Base-by-base conservation (phyloP, 1,140 invertebrate species). In the Macrosteles quadrilineatus region DNA sequence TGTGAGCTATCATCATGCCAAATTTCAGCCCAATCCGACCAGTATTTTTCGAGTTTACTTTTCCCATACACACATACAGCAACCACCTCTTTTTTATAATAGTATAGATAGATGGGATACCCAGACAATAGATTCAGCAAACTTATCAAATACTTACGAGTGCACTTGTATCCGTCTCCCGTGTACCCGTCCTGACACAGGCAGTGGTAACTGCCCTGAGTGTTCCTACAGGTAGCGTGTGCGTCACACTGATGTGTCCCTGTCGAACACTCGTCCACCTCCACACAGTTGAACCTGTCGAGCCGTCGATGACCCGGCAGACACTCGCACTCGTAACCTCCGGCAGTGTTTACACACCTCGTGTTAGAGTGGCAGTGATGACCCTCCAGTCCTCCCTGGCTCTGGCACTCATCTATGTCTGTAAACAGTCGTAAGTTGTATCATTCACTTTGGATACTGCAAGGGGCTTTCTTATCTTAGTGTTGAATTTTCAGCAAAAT, bases 351-450 rank as follows among this genome's bases (percentile, higher is more conserved):
- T 67, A 91, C 86, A 80, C 93, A 96, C 63, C 83, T 83, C 25
- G 91, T 93, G 80, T 93, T 92, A 19, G 85, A 85, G 77, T 91
- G 87, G 78, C 92, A 94, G 78, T 93, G 90, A 79, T 94, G 90
- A 17, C 91, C 91, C 73, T 89, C 86, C 6, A 87, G 83, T 4
- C 88, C 90, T 65, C 90, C 91, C 74, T 88, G 84, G 73, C 85
- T 83, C 75, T 86, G 84, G 78, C 92, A 94, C 82, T 95, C 92
- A 78, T 95, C 89, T 53, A 94, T 86, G 81, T 95, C 92, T 92
- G 81, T 31, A 81, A 79, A 77, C 27, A 71, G 67, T 64, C 4
- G 32, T n/a, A n/a, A n/a, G n/a, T n/a, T n/a, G n/a, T n/a, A n/a
- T n/a, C n/a, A n/a, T n/a, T n/a, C n/a, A n/a, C n/a, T n/a, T n/a